These are phyloP conservation scores for Hipposideros armiger DNA, from an alignment of 2,113 vertebrate genomes.

Conservation along the genomic window DNA sequence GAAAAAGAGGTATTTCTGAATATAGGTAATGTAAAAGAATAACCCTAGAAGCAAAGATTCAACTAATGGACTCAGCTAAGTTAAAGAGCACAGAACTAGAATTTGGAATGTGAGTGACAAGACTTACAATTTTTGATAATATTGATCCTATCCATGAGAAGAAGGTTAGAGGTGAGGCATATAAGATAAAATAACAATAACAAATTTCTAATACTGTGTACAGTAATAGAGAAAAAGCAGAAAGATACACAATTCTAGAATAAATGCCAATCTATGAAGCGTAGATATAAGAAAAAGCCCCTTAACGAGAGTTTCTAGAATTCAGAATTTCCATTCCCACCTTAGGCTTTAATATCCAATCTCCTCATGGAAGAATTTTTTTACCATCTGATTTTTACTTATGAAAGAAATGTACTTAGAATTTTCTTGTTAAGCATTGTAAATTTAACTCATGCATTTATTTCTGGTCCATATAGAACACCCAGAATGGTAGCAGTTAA, in stretches of 20 bases:
- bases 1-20: not conserved
- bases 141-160: not conserved
- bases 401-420: not conserved
- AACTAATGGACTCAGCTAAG: not conserved
- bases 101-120: not conserved
- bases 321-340: not conserved
- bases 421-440: not conserved
- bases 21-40: not conserved
- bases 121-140: not conserved
- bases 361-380: not conserved
- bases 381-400: not conserved
- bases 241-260: not conserved
- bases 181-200: not conserved
- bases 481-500: not conserved
- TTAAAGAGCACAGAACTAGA: not conserved
- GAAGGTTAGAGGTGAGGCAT: not conserved
- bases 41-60: not conserved
- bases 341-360: not conserved
- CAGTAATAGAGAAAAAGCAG: not conserved
- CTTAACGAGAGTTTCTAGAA: not conserved
- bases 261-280: not conserved
- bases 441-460: not conserved
- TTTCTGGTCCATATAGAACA: not conserved
- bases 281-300: not conserved
- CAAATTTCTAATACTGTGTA: not conserved